These are phyloP conservation scores for Python bivittatus DNA, from an alignment of 2,113 vertebrate genomes.

Conservation along the genomic window DNA sequence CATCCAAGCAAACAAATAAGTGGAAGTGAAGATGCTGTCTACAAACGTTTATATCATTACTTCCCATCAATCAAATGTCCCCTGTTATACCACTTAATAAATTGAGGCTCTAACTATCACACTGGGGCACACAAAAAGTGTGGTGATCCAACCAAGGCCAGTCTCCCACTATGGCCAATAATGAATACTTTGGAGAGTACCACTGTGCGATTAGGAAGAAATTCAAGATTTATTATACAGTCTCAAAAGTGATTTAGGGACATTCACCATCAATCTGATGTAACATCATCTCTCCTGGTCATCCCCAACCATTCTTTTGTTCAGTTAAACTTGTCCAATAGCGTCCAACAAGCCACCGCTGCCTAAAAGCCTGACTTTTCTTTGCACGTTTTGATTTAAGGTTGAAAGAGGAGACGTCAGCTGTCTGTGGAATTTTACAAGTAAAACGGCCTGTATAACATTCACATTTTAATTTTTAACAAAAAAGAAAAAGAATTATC, in stretches of 20 bases:
- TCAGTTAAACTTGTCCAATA: neutral
- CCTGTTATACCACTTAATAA: neutral
- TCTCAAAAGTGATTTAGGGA: neutral
- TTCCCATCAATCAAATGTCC: neutral
- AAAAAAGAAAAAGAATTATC: neutral
- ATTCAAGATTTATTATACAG: neutral
- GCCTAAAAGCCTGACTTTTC: neutral
- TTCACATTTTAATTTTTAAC: neutral
- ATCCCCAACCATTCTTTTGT: neutral
- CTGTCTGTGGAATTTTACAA: neutral
- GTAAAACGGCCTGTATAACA: neutral
- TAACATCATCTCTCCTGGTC: neutral
- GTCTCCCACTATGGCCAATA: neutral
- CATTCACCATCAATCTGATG: neutral
- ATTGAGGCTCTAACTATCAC: neutral
- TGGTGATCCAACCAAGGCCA: neutral
- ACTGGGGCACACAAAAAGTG: conserved; percentile 6
- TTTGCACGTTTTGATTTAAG: conserved; percentile 5
- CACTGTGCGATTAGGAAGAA: neutral
- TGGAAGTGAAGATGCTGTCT: neutral
- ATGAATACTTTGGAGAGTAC: neutral
- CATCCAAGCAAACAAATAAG: conserved; percentile 35
- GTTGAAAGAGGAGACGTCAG: neutral
- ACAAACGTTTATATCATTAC: neutral
- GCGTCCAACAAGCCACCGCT: neutral